A percentile compares a stretch with the other conserved stretches of the same genome.
These are phyloP conservation scores for Microcebus murinus DNA, from an alignment of 2,113 vertebrate genomes.

Conservation along the genomic window DNA sequence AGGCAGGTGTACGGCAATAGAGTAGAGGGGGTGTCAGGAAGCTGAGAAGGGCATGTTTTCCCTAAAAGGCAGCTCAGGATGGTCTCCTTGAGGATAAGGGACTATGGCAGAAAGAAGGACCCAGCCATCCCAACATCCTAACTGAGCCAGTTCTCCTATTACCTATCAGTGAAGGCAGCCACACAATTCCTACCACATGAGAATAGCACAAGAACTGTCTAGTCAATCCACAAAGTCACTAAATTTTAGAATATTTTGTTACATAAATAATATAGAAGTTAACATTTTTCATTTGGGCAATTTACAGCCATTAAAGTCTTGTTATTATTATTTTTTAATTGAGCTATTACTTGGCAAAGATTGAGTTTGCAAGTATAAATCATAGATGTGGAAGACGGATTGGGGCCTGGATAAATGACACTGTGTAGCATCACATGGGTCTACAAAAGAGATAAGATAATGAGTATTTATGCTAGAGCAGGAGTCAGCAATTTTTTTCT, in stretches of 20 bases:
- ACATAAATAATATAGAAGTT: background rate
- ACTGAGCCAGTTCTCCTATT: background rate
- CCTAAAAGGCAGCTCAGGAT: background rate
- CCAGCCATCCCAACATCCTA: background rate
- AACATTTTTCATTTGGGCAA: background rate
- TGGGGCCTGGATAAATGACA: background rate
- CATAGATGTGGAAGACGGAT: background rate
- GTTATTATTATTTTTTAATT: background rate
- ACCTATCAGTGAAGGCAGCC: background rate
- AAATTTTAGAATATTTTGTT: background rate
- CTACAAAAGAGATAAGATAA: background rate
- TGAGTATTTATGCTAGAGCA: background rate
- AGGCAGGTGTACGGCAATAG: background rate
- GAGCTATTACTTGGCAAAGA: background rate
- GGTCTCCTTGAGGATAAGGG: background rate
- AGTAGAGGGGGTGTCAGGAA: accelerated
- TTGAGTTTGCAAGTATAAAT: background rate
- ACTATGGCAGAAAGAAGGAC: background rate
- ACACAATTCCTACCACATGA: background rate
- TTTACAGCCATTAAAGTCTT: background rate
- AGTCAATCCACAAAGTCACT: background rate
- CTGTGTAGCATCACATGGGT: background rate
- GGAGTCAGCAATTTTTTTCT: background rate
- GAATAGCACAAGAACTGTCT: background rate
- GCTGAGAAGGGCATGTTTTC: accelerated